phyloP scores from a whole-genome alignment of 1,140 invertebrate species.

The Bombus fervidus region DNA sequence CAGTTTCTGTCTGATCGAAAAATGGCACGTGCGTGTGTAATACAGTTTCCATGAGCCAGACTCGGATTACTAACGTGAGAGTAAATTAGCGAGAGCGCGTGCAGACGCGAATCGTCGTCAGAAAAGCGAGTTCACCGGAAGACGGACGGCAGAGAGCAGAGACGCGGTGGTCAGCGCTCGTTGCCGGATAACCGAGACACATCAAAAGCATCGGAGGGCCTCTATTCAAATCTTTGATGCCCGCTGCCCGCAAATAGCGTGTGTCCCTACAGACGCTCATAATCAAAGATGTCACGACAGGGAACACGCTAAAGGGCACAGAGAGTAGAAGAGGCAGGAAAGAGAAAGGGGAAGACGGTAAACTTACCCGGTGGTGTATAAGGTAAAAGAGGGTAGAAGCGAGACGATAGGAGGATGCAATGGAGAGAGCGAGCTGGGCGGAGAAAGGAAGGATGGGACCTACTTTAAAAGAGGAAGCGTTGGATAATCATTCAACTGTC shows the following conservation, averaged over 20 bases:
- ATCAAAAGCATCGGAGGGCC: slow-evolving; percentile 66
- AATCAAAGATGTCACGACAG: slow-evolving; percentile 72
- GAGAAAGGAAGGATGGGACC: slow-evolving; percentile 9
- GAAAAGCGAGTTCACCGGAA: slow-evolving; percentile 17
- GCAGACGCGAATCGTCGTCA: slow-evolving; percentile 26
- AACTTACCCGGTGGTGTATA: slow-evolving; percentile 17
- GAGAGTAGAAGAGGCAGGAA: slow-evolving; percentile 27
- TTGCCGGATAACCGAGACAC: slow-evolving; percentile 47
- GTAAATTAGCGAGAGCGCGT: slow-evolving; percentile 32
- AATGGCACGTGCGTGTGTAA: too few relatives aligned
- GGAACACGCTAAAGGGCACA: slow-evolving; percentile 36
- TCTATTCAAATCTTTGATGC: slow-evolving; percentile 73
- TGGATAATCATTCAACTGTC: slow-evolving; percentile 67
- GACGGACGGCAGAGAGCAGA: background rate
- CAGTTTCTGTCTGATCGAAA: background rate
- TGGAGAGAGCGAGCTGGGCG: slow-evolving; percentile 7
- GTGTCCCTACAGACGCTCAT: slow-evolving; percentile 61
- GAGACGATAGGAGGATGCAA: slow-evolving; percentile 13
- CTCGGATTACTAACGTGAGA: background rate
- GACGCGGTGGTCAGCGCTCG: slow-evolving; percentile 51
- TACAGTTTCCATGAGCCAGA: background rate
- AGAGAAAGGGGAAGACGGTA: slow-evolving; percentile 43
- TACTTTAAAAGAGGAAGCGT: slow-evolving; percentile 60
- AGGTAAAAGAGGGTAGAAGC: background rate
- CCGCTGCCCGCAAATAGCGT: slow-evolving; percentile 41